phyloP scores from a whole-genome alignment of 1,140 invertebrate genomes.

The Drosophila lacertosa region DNA sequence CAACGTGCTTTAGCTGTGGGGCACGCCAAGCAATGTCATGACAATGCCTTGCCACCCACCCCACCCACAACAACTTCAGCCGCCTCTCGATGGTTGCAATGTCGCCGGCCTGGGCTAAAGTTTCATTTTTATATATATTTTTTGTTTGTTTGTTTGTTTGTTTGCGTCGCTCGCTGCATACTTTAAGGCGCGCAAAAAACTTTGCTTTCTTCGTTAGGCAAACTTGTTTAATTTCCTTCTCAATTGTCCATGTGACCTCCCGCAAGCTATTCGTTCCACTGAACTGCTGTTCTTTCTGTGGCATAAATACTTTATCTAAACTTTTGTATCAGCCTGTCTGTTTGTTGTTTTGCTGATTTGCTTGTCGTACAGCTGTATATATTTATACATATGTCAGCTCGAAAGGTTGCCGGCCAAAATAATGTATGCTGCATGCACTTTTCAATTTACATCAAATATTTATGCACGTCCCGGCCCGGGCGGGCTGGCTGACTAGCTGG shows the following conservation, averaged over 20 bases:
- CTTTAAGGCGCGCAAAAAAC: conserved; percentile 74
- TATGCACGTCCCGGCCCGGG: conserved; percentile 44
- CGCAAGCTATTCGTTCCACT: neutral
- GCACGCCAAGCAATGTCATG: conserved; percentile 14
- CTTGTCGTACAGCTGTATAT: conserved; percentile 25
- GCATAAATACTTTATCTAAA: conserved; percentile 58
- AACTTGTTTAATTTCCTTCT: conserved; percentile 82
- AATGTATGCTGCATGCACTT: conserved; percentile 42
- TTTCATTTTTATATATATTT: conserved; percentile 9
- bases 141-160: conserved; percentile 20
- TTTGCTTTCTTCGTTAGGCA: conserved; percentile 75
- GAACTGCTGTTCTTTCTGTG: conserved; percentile 14
- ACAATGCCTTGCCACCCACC: conserved; percentile 24
- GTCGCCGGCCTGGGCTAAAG: conserved; percentile 38
- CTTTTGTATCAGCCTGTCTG: conserved; percentile 56
- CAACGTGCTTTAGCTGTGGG: conserved; percentile 8
- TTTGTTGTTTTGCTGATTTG: conserved; percentile 54
- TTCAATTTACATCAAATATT: conserved; percentile 55
- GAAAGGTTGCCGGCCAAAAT: conserved; percentile 18
- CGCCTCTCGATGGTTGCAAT: conserved; percentile 27
- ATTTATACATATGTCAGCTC: conserved; percentile 17
- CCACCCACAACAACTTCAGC: conserved; percentile 5
- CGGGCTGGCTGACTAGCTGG: neutral
- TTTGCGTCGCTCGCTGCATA: conserved; percentile 56
- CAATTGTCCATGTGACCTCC: conserved; percentile 65